These are phyloP conservation scores for Anniella stebbinsi DNA, from an alignment of 2,797 vertebrate species.

Conservation along the genomic window DNA sequence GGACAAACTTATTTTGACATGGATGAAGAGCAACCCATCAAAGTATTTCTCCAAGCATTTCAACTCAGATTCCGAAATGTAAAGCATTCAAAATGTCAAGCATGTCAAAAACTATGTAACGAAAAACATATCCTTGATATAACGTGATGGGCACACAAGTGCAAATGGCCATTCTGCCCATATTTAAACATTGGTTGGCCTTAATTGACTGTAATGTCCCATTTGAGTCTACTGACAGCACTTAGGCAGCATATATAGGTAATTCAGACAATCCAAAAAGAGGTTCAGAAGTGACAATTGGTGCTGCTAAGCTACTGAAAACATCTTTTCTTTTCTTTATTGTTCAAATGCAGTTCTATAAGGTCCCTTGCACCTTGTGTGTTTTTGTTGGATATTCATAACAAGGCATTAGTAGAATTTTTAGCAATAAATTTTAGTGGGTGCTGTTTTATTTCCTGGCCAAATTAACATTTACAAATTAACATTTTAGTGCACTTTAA, in stretches of 20 bases:
- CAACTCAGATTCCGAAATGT: conserved; percentile 61
- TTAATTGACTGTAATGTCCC: conserved; percentile 57
- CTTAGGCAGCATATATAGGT: too few species aligned
- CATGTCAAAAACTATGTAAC: conserved; percentile 54
- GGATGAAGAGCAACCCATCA: conserved; percentile 71
- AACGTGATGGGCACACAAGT: conserved; percentile 59
- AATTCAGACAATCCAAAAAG: too few species aligned
- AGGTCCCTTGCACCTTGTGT: too few species aligned
- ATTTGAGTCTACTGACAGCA: too few species aligned
- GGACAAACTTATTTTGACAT: conserved; percentile 67
- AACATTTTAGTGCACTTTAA: conserved; percentile 7
- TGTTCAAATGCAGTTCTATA: too few species aligned
- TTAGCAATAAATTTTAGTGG: too few species aligned
- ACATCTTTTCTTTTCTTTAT: background rate
- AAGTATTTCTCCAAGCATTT: conserved; percentile 65
- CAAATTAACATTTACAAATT: background rate
- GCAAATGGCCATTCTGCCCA: conserved; percentile 56
- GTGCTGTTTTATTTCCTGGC: background rate
- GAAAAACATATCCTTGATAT: conserved; percentile 65
- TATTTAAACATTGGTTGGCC: conserved; percentile 64
- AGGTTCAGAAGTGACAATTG: background rate
- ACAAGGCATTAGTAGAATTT: too few species aligned
- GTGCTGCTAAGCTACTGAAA: background rate
- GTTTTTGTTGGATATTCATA: too few species aligned
- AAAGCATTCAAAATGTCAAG: conserved; percentile 14